A percentile compares a stretch with the other conserved stretches of the same genome.
These are phyloP conservation scores for Chrysocyon brachyurus DNA, from an alignment of 2,797 vertebrate species.

Conservation along the genomic window DNA sequence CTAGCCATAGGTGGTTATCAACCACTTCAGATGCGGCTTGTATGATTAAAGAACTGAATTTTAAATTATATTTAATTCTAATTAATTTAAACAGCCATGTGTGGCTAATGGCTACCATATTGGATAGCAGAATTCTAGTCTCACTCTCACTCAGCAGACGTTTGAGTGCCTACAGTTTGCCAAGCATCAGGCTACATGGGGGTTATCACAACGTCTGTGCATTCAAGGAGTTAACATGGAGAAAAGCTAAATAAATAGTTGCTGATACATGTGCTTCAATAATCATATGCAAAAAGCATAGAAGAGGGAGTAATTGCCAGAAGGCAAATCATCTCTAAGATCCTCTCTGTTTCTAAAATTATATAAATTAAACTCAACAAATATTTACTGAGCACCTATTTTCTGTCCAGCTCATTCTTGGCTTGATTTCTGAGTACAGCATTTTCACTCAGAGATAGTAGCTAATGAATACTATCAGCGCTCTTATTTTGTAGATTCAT, in stretches of 20 bases:
- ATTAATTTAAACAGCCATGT: not conserved
- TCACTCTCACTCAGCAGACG: not conserved
- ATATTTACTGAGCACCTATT: not conserved
- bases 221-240: conserved; percentile 37
- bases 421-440: not conserved
- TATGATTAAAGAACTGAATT: not conserved
- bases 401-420: not conserved
- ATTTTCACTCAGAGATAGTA: not conserved
- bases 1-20: not conserved
- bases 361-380: not conserved
- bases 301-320: not conserved
- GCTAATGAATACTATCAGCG: not conserved
- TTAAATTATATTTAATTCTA: conserved; percentile 28
- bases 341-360: not conserved
- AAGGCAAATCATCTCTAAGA: not conserved
- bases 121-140: not conserved
- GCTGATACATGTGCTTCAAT: not conserved
- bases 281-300: not conserved
- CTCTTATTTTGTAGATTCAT: not conserved
- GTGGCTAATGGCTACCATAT: not conserved
- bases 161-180: not conserved
- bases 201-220: not conserved
- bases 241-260: conserved; percentile 33
- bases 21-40: not conserved
- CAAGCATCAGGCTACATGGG: not conserved